Evolutionary conservation across 2,113 vertebrate species (phyloP).

Genomic region (Cephalopterus ornatus): DNA sequence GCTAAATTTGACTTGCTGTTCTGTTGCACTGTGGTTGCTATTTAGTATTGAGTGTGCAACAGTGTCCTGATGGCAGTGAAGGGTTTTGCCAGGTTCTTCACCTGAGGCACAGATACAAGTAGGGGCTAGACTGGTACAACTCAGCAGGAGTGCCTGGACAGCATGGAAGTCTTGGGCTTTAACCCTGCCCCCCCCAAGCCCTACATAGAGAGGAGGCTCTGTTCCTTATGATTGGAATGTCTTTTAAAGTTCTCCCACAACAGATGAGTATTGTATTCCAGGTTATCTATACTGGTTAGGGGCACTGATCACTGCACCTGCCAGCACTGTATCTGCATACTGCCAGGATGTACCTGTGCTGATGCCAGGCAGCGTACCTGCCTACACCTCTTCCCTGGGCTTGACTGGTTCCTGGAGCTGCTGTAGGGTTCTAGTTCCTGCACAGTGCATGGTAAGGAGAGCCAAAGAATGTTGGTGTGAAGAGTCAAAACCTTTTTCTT

Average conservation of each 20-base stretch:
- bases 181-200: neutral
- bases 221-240: neutral
- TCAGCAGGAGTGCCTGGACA: neutral
- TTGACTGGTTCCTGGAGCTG: neutral
- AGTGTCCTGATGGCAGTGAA: accelerated
- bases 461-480: neutral
- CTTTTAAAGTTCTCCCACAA: neutral
- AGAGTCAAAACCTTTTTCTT: neutral
- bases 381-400: neutral
- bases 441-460: neutral
- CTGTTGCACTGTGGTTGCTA: neutral
- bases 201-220: neutral
- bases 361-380: neutral
- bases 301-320: neutral
- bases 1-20: neutral
- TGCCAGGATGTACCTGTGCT: neutral
- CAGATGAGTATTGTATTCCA: neutral
- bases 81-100: neutral
- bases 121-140: neutral
- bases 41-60: neutral
- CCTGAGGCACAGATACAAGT: no score
- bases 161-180: neutral
- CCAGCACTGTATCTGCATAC: neutral
- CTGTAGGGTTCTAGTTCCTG: neutral
- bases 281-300: neutral